These are phyloP conservation scores for Aurelia aurita DNA, from an alignment of 30 jellyfish, hydroid and myxozoan genomes.

Conservation along the genomic window DNA sequence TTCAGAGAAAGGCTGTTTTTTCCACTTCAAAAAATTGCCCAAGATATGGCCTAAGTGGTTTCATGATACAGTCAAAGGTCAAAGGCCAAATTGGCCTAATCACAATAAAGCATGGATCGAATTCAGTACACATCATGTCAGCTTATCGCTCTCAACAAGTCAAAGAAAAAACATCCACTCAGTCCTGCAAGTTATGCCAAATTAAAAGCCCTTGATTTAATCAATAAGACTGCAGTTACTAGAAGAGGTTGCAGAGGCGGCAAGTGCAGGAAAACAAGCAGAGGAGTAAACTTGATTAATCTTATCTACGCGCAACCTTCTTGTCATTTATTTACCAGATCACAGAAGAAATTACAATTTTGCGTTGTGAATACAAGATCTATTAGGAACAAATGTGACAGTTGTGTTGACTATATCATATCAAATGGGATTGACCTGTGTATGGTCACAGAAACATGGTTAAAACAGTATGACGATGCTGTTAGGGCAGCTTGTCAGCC, in stretches of 20 bases:
- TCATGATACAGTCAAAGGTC: not conserved
- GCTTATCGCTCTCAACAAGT: slow-evolving; percentile 4
- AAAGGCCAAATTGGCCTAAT: slow-evolving; percentile 3
- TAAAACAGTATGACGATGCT: slow-evolving; percentile 25
- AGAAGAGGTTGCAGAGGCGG: slow-evolving; percentile 32
- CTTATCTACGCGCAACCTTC: slow-evolving; percentile 23
- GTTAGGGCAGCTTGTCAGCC: slow-evolving; percentile 61
- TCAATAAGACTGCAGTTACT: slow-evolving; percentile 20
- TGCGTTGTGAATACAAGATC: slow-evolving; percentile 13
- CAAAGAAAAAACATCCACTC: slow-evolving; percentile 1
- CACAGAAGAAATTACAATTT: not conserved
- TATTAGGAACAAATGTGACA: slow-evolving; percentile 27
- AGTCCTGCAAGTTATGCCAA: not conserved
- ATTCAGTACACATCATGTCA: not conserved
- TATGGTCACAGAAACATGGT: slow-evolving; percentile 48
- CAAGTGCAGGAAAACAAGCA: slow-evolving; percentile 23
- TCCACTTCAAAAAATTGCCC: not conserved
- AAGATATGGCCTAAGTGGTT: not conserved
- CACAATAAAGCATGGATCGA: not conserved
- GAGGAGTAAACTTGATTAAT: slow-evolving; percentile 11
- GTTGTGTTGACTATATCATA: slow-evolving; percentile 24
- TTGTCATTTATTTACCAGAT: slow-evolving; percentile 25
- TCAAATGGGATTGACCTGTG: slow-evolving; percentile 35
- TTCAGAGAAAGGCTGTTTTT: not conserved
- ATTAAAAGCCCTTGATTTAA: slow-evolving; percentile 1